phyloP scores from a whole-genome alignment of 2,888 invertebrate genomes.

The Polyommatus icarus region DNA sequence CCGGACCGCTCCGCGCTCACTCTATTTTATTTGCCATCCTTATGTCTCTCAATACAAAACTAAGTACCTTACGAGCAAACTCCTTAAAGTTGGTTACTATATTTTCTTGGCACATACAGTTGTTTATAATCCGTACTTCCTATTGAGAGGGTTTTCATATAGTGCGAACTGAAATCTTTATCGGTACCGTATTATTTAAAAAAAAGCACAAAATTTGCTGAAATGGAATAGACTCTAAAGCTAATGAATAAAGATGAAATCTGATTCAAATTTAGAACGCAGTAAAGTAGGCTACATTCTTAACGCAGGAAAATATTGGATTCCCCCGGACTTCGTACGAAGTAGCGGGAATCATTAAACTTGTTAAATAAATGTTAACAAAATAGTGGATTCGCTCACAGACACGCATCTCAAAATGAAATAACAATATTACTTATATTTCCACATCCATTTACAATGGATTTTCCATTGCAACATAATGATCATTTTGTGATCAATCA shows the following conservation, averaged over 20 bases:
- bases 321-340: too few species aligned
- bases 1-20: neutral
- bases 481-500: constrained; percentile 2
- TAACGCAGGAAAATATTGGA: too few species aligned
- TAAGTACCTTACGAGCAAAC: neutral
- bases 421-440: neutral
- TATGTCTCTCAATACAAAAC: constrained; percentile 16
- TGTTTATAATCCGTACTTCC: neutral
- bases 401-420: neutral
- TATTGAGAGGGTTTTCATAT: neutral
- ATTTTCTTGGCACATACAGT: neutral
- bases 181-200: too few species aligned
- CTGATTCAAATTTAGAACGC: too few species aligned
- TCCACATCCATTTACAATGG: neutral
- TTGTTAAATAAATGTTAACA: too few species aligned
- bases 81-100: neutral
- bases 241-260: too few species aligned
- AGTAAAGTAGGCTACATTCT: too few species aligned
- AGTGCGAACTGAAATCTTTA: neutral
- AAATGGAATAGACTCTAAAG: too few species aligned
- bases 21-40: constrained; percentile 17
- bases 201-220: too few species aligned
- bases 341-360: too few species aligned
- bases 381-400: too few species aligned
- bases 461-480: neutral